Conservation (phyloP, 2,888 invertebrate genomes). For the Nomada hirtipes region DNA sequence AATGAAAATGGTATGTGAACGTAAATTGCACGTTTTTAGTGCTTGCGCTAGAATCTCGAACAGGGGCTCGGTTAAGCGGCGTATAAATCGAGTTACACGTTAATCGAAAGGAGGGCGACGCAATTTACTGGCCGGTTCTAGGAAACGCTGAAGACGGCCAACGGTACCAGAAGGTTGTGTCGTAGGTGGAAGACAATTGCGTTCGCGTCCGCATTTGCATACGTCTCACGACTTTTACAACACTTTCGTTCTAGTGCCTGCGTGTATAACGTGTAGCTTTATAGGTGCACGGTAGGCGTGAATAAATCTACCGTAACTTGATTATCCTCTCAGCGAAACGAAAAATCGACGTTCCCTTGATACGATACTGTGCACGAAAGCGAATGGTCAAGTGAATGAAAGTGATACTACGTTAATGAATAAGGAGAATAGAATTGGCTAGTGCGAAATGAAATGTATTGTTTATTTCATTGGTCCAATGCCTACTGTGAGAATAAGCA, state of each 20-base stretch:
- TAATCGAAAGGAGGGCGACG: slow-evolving; percentile 66
- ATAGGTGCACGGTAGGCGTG: neutral
- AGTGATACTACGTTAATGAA: no score
- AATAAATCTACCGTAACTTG: no score
- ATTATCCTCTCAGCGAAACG: no score
- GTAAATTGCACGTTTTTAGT: slow-evolving; percentile 35
- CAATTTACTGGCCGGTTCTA: slow-evolving; percentile 52
- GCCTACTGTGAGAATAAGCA: no score
- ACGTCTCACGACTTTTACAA: slow-evolving; percentile 41
- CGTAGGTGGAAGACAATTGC: slow-evolving; percentile 63
- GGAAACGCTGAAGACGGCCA: slow-evolving; percentile 57
- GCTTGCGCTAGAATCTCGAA: slow-evolving; percentile 14
- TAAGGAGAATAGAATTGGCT: no score
- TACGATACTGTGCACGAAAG: no score
- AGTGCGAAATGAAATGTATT: no score
- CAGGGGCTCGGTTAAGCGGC: slow-evolving; percentile 5
- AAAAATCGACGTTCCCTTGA: no score
- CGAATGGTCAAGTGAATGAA: no score
- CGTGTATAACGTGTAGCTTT: neutral
- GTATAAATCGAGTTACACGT: slow-evolving; percentile 57
- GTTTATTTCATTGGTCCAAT: neutral
- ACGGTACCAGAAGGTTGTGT: slow-evolving; percentile 45
- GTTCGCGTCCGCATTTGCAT: slow-evolving; percentile 52
- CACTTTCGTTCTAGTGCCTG: slow-evolving; percentile 36
- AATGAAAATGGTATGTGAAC: neutral